Evolutionary conservation across 92 coral and sea anemone genomes (phyloP).

Genomic region (Parazoanthus swiftii): DNA sequence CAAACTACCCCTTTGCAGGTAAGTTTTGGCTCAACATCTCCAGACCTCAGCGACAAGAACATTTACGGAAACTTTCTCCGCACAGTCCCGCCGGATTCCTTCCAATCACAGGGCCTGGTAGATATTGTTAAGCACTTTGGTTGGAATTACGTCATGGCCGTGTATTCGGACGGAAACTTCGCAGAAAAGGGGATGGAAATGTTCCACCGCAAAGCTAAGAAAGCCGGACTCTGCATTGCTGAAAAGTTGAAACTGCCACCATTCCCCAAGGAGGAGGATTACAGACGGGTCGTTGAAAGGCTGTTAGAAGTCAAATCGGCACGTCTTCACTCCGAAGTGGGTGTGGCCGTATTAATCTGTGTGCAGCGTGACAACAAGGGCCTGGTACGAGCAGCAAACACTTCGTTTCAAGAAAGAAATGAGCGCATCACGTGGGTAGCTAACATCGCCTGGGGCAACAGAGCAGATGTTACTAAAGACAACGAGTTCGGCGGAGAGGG

Average conservation of each 20-base stretch:
- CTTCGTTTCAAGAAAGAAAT: background rate
- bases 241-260: slow-evolving; percentile 18
- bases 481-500: slow-evolving; percentile 15
- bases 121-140: slow-evolving; percentile 53
- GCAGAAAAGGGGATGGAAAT: slow-evolving; percentile 43
- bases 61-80: slow-evolving; percentile 90
- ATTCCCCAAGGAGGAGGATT: slow-evolving; percentile 39
- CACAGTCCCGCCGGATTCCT: slow-evolving; percentile 94
- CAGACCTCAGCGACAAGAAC: slow-evolving; percentile 81
- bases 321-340: slow-evolving; percentile 24
- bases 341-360: slow-evolving; percentile 42
- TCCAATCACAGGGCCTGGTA: slow-evolving; percentile 86
- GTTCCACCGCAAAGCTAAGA: slow-evolving; percentile 28
- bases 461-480: slow-evolving; percentile 20
- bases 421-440: slow-evolving; percentile 54
- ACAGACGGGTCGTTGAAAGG: slow-evolving; percentile 3
- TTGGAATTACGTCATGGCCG: slow-evolving; percentile 48
- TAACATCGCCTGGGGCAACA: slow-evolving; percentile 28
- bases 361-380: slow-evolving; percentile 47
- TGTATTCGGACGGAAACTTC: slow-evolving; percentile 43
- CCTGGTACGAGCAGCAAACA: slow-evolving; percentile 44
- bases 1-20: slow-evolving; percentile 18
- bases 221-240: slow-evolving; percentile 45
- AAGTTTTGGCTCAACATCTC: slow-evolving; percentile 87
- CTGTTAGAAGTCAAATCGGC: slow-evolving; percentile 6